These are phyloP conservation scores for Patiria pectinifera DNA, from an alignment of 53 echinoderm and acorn worm species.

Conservation along the genomic window DNA sequence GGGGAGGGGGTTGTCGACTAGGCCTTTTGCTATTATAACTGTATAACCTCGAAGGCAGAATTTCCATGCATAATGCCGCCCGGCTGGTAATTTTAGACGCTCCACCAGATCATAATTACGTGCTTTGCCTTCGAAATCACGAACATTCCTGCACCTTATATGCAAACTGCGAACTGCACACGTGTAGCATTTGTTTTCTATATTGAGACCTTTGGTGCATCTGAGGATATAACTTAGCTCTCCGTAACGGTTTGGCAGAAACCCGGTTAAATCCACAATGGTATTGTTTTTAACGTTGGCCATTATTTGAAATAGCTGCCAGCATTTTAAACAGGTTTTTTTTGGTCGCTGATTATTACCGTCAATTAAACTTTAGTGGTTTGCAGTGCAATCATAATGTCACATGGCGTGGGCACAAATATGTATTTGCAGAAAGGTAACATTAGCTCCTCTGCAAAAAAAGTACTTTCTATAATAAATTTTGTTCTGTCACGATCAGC, in stretches of 20 bases:
- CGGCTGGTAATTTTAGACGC: conserved; percentile 23
- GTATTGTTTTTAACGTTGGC: neutral
- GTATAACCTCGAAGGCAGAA: neutral
- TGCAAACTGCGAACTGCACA: neutral
- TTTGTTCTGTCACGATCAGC: too few species aligned
- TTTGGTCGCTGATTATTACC: too few species aligned
- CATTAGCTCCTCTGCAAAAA: too few species aligned
- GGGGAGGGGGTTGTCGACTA: too few species aligned
- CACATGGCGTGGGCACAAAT: too few species aligned
- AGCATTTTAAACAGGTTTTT: too few species aligned
- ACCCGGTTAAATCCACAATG: neutral
- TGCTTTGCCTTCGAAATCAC: conserved; percentile 26
- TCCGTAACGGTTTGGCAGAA: neutral
- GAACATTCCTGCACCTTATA: neutral
- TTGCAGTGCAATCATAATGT: too few species aligned
- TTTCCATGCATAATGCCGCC: conserved; percentile 36
- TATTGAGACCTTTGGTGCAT: neutral
- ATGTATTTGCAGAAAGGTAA: too few species aligned
- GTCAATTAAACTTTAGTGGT: too few species aligned
- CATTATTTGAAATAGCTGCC: too few species aligned
- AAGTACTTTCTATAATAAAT: too few species aligned
- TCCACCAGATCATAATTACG: conserved; percentile 5
- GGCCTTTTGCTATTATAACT: neutral
- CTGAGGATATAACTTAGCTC: neutral
- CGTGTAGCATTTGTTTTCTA: neutral